phyloP scores from a whole-genome alignment of 2,113 vertebrate genomes.

The Lipotes vexillifer region DNA sequence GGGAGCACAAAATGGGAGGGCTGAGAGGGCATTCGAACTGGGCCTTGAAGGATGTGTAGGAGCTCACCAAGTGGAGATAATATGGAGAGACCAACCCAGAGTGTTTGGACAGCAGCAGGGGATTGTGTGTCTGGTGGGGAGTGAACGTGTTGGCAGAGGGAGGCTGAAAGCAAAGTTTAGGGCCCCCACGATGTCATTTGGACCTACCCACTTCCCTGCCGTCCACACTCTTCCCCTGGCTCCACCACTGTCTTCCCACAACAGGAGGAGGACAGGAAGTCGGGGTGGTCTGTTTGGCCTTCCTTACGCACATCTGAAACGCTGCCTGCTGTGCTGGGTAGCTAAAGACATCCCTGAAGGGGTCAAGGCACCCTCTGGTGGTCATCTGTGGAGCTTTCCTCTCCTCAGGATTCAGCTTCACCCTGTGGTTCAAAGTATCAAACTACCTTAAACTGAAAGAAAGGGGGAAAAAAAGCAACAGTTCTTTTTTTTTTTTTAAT shows the following conservation, averaged over 20 bases:
- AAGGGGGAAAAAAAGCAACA: accelerated
- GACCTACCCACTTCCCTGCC: neutral
- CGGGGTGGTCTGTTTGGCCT: neutral
- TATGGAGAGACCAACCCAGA: neutral
- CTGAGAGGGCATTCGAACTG: neutral
- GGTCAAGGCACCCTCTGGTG: neutral
- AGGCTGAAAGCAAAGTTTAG: neutral
- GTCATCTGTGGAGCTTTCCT: neutral
- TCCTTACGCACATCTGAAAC: neutral
- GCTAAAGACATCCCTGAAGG: neutral
- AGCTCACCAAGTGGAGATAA: neutral
- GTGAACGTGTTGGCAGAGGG: neutral
- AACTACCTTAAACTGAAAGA: neutral
- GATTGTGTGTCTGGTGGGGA: neutral
- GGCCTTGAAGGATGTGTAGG: neutral
- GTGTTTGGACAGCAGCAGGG: neutral
- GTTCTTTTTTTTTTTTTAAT: neutral
- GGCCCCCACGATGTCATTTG: neutral
- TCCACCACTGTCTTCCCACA: neutral
- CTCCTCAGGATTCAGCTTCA: neutral
- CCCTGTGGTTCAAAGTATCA: neutral
- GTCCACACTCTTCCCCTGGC: neutral
- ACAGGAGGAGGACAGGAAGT: neutral
- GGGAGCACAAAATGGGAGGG: neutral
- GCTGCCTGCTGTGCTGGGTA: neutral